Evolutionary conservation across 1,140 invertebrate species (phyloP).

Genomic region (Tribolium castaneum): DNA sequence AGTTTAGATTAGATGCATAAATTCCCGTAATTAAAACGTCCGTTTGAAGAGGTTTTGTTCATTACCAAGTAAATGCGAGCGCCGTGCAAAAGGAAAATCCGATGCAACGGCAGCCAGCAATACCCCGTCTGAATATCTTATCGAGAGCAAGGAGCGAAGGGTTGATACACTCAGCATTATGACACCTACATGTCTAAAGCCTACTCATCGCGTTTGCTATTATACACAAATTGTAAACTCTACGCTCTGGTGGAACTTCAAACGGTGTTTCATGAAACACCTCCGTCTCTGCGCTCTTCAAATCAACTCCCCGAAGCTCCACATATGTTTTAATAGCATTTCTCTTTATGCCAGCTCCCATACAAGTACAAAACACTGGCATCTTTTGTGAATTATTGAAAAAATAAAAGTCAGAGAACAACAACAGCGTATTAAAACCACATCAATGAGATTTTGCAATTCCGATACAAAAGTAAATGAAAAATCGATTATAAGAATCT

Average conservation of each 20-base stretch:
- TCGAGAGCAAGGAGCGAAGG: background rate
- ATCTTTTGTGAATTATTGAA: background rate
- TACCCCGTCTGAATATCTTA: slow-evolving; percentile 18
- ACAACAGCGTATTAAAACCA: background rate
- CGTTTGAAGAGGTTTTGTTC: slow-evolving; percentile 49
- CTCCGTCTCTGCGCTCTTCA: background rate
- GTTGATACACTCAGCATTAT: slow-evolving; percentile 44
- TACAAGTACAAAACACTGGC: background rate
- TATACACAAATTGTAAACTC: slow-evolving; percentile 46
- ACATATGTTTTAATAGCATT: slow-evolving; percentile 18
- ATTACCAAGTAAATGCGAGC: slow-evolving; percentile 47
- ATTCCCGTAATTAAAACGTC: slow-evolving; percentile 50
- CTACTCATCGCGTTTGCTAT: slow-evolving; percentile 39
- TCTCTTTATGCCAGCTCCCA: background rate
- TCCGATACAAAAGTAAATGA: no score
- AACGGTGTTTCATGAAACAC: slow-evolving; percentile 34
- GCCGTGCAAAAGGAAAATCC: slow-evolving; percentile 38
- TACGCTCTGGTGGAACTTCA: slow-evolving; percentile 33
- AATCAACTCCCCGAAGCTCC: slow-evolving; percentile 3
- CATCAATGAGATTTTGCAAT: no score
- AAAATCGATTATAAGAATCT: background rate
- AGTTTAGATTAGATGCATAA: slow-evolving; percentile 51
- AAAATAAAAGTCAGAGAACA: background rate
- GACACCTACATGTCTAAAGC: slow-evolving; percentile 40
- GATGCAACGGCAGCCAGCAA: slow-evolving; percentile 7